A percentile compares a stretch with the other conserved stretches of the same genome.
Evolutionary conservation across 2,888 invertebrate genomes (phyloP).

Genomic region (Lasioglossum malachurum): DNA sequence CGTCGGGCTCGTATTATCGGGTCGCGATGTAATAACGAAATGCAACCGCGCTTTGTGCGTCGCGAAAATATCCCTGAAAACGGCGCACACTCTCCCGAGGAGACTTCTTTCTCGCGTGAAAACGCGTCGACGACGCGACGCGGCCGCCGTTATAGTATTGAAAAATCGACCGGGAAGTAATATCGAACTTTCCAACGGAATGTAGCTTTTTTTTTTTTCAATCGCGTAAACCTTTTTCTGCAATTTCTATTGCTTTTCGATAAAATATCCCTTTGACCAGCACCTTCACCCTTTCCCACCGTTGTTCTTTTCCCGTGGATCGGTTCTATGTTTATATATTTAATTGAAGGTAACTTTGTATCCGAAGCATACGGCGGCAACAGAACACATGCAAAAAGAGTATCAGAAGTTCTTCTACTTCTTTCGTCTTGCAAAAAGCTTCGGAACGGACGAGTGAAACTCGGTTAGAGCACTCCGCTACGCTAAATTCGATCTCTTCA

Average conservation of each 20-base stretch:
- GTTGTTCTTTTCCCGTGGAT: too few species aligned
- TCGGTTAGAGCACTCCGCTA: too few species aligned
- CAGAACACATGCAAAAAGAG: too few species aligned
- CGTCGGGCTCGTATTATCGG: conserved; percentile 15
- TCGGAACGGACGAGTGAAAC: too few species aligned
- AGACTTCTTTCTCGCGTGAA: conserved; percentile 9
- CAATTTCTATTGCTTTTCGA: neutral
- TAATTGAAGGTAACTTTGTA: too few species aligned
- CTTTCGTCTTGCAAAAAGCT: too few species aligned
- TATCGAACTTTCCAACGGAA: neutral
- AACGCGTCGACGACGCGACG: neutral
- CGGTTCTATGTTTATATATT: too few species aligned
- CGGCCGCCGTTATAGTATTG: neutral
- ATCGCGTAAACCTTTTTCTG: neutral
- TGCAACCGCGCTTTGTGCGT: neutral
- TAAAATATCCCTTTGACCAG: neutral
- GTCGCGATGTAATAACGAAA: conserved; percentile 9
- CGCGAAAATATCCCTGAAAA: conserved; percentile 9
- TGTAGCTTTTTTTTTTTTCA: conserved; percentile 1
- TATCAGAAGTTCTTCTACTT: too few species aligned
- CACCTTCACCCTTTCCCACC: neutral
- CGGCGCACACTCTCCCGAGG: neutral
- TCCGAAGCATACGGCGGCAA: too few species aligned
- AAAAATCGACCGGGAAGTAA: neutral
- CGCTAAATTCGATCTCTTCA: too few species aligned